Percentiles rank a stretch among this genome's conserved stretches.
phyloP scores from a whole-genome alignment of 2,797 vertebrate genomes.

The Pteropus rufus region DNA sequence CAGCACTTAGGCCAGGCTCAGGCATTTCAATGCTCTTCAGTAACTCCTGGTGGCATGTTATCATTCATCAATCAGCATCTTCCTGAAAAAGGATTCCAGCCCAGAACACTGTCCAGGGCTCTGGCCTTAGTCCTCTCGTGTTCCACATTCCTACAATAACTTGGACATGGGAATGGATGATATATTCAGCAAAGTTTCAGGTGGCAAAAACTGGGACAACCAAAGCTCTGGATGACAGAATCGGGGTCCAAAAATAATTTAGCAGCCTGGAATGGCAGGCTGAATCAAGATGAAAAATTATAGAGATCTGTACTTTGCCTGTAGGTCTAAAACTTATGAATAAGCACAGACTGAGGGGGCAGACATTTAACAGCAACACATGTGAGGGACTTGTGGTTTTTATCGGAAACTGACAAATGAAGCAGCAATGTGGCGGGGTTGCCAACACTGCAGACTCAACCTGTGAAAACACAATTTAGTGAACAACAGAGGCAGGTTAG shows the following conservation, averaged over 20 bases:
- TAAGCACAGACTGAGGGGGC: neutral
- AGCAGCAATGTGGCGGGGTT: neutral
- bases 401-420: neutral
- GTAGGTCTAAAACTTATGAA: neutral
- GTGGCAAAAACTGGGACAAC: slow-evolving; percentile 57
- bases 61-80: neutral
- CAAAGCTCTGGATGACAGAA: slow-evolving; percentile 43
- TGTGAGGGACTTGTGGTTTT: neutral
- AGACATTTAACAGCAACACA: neutral
- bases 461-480: neutral
- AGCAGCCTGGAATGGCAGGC: slow-evolving; percentile 6
- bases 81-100: neutral
- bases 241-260: slow-evolving; percentile 51
- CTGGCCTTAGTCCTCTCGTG: neutral
- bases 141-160: neutral
- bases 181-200: slow-evolving; percentile 51
- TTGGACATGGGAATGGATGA: neutral
- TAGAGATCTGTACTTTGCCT: neutral
- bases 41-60: neutral
- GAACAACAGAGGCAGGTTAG: neutral
- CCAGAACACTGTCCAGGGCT: neutral
- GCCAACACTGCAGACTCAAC: neutral
- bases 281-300: neutral
- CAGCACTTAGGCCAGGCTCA: neutral
- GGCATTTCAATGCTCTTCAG: neutral